Base-by-base conservation (phyloP, 2,113 vertebrate genomes). In the Trichomycterus rosablanca region DNA sequence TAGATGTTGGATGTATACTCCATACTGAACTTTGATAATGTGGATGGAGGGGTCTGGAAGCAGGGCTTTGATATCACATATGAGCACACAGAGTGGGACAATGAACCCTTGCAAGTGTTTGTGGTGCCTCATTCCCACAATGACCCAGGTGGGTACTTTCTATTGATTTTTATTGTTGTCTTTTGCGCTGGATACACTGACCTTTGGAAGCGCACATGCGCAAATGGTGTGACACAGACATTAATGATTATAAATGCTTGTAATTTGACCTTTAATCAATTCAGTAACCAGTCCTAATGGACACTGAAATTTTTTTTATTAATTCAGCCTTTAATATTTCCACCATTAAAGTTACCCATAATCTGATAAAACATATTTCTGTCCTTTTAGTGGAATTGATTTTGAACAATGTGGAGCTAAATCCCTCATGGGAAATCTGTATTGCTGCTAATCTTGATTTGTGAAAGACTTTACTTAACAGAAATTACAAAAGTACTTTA, bases 91-190 rank as follows among this genome's bases (percentile, higher is more conserved):
- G 95, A 97, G 76, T 99, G 96, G 96, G 90, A 97, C n/a, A 2
- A 69, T 0, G 91, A 97, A 43, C 89, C 87, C 0, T 78, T 99
- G 23, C 94, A 95, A 78, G 93, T 98, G 67, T 97, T 96, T 16
- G 95, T 99, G 56, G 90, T 98, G 16, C 96, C 96, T 0, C 96
- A 99, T 64, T 98, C 95, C 1, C 96, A 98, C 86, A 99, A 99
- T 0, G 96, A 99, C 74, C 96, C 96, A 30, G 96, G 96, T 98
- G 76, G 90, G 86, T 60, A 23, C 5, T 10, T 49, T 48, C 32
- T 10, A 12, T 7, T n/a, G 5, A 2, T 16, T 23, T 15, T 44
- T 44, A 5, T 12, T 1, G 5, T 3, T 39, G 2, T 15, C 7
- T 15, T 22, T 51, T 46, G 2, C 4, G 20, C 23, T 46, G 6